Conservation (phyloP, 1,140 invertebrate genomes). For the Lordiphosa stackelbergi region DNA sequence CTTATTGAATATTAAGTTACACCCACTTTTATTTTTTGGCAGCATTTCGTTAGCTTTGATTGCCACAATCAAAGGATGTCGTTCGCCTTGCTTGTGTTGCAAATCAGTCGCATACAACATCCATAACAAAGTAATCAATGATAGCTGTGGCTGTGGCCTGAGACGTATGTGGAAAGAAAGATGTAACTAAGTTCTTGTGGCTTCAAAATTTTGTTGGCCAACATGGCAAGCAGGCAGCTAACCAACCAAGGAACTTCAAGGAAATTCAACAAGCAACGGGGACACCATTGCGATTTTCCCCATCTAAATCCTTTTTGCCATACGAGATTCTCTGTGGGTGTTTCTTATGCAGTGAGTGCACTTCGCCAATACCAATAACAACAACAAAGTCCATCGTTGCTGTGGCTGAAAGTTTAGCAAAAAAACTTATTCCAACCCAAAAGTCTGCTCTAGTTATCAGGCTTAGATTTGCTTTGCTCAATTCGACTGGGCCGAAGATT, state of each 20-base stretch:
- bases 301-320: slow-evolving; percentile 23
- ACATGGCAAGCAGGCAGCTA: slow-evolving; percentile 54
- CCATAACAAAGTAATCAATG: slow-evolving; percentile 72
- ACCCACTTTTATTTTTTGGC: slow-evolving; percentile 31
- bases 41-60: slow-evolving; percentile 49
- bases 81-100: slow-evolving; percentile 23
- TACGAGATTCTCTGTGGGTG: slow-evolving; percentile 27
- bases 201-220: slow-evolving; percentile 65
- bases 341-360: slow-evolving; percentile 15
- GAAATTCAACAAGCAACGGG: slow-evolving; percentile 52
- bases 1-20: slow-evolving; percentile 47
- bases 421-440: slow-evolving; percentile 26
- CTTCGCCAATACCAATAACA: slow-evolving; percentile 24
- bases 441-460: slow-evolving; percentile 38
- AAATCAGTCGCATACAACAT: slow-evolving; percentile 42
- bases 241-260: slow-evolving; percentile 26
- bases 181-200: slow-evolving; percentile 60
- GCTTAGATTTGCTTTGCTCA: slow-evolving; percentile 48
- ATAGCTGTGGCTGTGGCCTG: slow-evolving; percentile 27
- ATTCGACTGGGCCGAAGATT: slow-evolving; percentile 46
- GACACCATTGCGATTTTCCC: slow-evolving; percentile 21
- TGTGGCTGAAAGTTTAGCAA: slow-evolving; percentile 49
- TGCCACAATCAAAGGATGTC: slow-evolving; percentile 50
- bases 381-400: slow-evolving; percentile 22
- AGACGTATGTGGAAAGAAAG: slow-evolving; percentile 10